phyloP scores from a whole-genome alignment of 2,888 invertebrate species.

The Polymixis flavicincta region DNA sequence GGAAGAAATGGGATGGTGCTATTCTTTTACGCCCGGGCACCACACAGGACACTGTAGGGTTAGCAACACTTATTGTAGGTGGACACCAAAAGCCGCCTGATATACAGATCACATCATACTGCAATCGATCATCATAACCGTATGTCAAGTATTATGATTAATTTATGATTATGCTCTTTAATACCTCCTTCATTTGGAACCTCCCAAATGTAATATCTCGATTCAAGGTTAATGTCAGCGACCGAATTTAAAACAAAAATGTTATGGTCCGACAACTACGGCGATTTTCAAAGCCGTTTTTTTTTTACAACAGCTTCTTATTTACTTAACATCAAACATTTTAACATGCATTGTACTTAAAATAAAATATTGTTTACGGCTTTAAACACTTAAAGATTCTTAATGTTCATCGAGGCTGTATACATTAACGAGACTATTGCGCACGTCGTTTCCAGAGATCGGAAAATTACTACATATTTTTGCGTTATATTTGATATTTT shows the following conservation, averaged over 20 bases:
- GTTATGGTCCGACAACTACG: slow-evolving; percentile 61
- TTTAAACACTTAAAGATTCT: slow-evolving; percentile 45
- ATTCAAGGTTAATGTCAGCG: slow-evolving; percentile 48
- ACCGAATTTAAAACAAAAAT: slow-evolving; percentile 45
- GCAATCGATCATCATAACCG: background rate
- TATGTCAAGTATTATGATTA: slow-evolving; percentile 20
- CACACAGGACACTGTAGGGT: too few relatives aligned
- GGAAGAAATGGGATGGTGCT: too few relatives aligned
- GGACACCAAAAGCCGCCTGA: background rate
- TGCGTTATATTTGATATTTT: slow-evolving; percentile 6
- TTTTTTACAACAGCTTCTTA: slow-evolving; percentile 43
- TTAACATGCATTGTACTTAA: slow-evolving; percentile 42
- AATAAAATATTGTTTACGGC: slow-evolving; percentile 51
- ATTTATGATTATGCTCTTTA: slow-evolving; percentile 13
- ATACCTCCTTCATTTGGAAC: slow-evolving; percentile 20
- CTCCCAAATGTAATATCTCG: slow-evolving; percentile 38
- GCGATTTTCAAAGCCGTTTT: slow-evolving; percentile 46
- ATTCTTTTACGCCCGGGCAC: too few relatives aligned
- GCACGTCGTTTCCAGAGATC: slow-evolving; percentile 36
- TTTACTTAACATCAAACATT: slow-evolving; percentile 44
- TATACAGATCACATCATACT: slow-evolving; percentile 7
- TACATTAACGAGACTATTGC: slow-evolving; percentile 49
- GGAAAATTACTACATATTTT: slow-evolving; percentile 39
- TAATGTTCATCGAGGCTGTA: slow-evolving; percentile 45
- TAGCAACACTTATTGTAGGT: too few relatives aligned